Evolutionary conservation across 2,888 invertebrate species (phyloP), one percentile per base, ranked within the genome.

Genomic region (Alloscopus bannaensis): DNA sequence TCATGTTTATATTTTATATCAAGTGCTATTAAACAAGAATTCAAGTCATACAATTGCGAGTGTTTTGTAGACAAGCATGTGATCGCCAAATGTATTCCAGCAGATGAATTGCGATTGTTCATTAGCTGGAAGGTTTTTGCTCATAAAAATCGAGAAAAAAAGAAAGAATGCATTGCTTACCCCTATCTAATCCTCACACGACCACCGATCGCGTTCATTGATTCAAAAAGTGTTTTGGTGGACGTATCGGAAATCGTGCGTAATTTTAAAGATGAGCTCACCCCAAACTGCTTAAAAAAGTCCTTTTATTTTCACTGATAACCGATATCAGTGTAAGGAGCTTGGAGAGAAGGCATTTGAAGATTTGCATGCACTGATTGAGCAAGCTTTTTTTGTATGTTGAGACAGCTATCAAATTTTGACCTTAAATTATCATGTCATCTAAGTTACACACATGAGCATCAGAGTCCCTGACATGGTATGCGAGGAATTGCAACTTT

Each of bases 211-310:
- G 20, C 59, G 70, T 70, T 59, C 70, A 70, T 70, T 59, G 59
- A 70, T 70, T 47, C 59, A 29, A 57, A 70, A 45, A 24, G 1
- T 24, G 42, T 71, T 52, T 52, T 22, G 52, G 4, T 52, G 20
- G 13, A 36, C 13, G 13, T 36, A 13, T 13, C 13, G 13, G 36
- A 36, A 36, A 36, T 8, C 66, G 55, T 45, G 57, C 60, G 59
- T 76, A 76, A 60, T 50, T 76, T 68, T 76, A 68, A 60, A 50
- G 75, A 76, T 76, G 75, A 76, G 40, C 75, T 76, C 75, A 76
- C 59, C 16, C 26, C 36, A 8, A 6, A 8, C 36, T 36, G 36
- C 36, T 36, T 13, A 36, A 36, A 6, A 36, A 8, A 13, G 8
- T 13, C 36, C 36, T n/a, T n/a, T 36, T 36, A 6, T 36, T 36